Conservation (phyloP, 2,888 invertebrate genomes). For the Aspidiotus destructor region DNA sequence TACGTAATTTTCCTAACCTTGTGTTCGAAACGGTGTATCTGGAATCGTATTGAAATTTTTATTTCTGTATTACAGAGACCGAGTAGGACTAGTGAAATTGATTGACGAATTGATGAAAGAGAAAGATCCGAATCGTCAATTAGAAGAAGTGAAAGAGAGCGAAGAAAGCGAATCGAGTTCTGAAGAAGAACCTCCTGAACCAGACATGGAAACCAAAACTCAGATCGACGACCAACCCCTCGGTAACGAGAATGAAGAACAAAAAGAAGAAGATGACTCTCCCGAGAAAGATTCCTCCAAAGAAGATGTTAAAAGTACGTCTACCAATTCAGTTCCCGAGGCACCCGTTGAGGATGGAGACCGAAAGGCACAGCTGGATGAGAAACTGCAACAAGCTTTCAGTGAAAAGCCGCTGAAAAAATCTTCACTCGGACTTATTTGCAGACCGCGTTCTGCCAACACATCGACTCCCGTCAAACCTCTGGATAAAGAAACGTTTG, state of each 20-base stretch:
- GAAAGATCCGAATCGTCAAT: conserved; percentile 21
- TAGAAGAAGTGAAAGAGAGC: conserved; percentile 34
- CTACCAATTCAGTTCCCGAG: background rate
- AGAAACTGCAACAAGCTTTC: background rate
- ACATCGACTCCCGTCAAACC: background rate
- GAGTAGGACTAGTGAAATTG: conserved; percentile 69
- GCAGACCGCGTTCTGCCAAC: background rate
- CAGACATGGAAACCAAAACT: background rate
- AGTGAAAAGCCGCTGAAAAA: background rate
- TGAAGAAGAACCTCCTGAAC: conserved; percentile 33
- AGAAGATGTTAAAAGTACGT: background rate
- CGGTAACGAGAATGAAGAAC: conserved; percentile 37
- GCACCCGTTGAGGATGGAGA: background rate
- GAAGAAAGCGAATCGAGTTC: conserved; percentile 34
- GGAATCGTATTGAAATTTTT: conserved; percentile 35
- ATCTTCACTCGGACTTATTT: background rate
- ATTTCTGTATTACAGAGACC: conserved; percentile 49
- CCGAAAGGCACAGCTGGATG: background rate
- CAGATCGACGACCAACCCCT: conserved; percentile 40
- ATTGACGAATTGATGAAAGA: conserved; percentile 57
- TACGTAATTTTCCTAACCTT: conserved; percentile 41
- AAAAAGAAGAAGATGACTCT: conserved; percentile 43
- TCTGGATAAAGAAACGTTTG: conserved; percentile 32
- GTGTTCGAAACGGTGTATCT: background rate
- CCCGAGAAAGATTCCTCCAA: background rate